These are phyloP conservation scores for Lepidurus couesii DNA, from an alignment of 1,140 invertebrate species.

Conservation along the genomic window DNA sequence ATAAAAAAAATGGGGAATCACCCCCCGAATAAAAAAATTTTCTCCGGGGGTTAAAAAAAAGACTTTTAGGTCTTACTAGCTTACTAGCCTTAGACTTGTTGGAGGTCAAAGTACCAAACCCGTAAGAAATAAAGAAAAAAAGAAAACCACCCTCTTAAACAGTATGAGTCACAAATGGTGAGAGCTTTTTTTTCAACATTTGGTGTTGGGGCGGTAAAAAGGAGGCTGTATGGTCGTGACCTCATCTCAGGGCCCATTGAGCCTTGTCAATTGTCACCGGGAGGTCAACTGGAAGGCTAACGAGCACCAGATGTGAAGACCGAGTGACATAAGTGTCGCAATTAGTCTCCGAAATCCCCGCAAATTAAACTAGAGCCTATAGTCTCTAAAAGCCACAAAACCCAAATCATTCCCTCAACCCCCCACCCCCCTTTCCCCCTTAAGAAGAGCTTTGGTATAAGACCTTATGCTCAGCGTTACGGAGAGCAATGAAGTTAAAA, in stretches of 20 bases:
- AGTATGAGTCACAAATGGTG: background rate
- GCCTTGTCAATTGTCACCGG: slow-evolving; percentile 17
- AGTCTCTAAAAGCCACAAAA: background rate
- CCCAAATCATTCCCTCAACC: background rate
- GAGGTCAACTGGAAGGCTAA: slow-evolving; percentile 1
- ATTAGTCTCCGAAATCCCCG: slow-evolving; percentile 10
- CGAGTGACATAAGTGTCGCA: slow-evolving; percentile 1
- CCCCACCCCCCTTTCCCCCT: background rate
- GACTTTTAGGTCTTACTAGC: background rate
- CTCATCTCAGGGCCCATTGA: slow-evolving; percentile 17
- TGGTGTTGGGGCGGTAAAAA: background rate
- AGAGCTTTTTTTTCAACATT: background rate
- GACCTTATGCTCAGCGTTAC: background rate
- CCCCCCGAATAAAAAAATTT: background rate
- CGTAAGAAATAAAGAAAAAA: background rate
- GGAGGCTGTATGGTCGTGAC: background rate
- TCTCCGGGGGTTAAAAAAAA: background rate
- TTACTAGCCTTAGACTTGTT: background rate
- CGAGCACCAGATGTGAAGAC: slow-evolving; percentile 11
- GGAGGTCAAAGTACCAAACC: background rate
- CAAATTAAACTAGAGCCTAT: background rate
- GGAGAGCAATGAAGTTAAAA: background rate
- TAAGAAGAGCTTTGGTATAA: background rate
- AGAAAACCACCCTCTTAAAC: background rate
- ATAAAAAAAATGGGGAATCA: background rate